Evolutionary conservation across 2,797 vertebrate species (phyloP).

Genomic region (Alcedo quadribrachys): DNA sequence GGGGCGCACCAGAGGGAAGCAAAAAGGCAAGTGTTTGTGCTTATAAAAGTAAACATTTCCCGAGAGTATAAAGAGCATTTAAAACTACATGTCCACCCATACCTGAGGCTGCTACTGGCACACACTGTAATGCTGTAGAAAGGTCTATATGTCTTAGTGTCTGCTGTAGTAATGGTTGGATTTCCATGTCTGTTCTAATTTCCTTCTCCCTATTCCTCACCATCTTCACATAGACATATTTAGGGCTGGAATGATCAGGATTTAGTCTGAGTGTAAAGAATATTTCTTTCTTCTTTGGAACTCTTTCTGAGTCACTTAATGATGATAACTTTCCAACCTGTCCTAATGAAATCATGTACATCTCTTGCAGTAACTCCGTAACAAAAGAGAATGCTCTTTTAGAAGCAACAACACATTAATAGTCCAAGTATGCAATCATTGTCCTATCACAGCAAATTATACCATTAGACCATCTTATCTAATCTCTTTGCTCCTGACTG

Average conservation of each 20-base stretch:
- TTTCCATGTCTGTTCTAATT: conserved; percentile 10
- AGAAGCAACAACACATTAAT: conserved; percentile 27
- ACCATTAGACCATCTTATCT: conserved; percentile 32
- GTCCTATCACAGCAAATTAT: conserved; percentile 43
- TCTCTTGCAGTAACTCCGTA: background rate
- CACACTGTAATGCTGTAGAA: background rate
- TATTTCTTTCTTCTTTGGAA: background rate
- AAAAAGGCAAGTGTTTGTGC: background rate
- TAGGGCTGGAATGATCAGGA: background rate
- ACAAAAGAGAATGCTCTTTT: conserved; percentile 2
- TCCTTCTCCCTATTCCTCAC: background rate
- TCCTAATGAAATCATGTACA: conserved; percentile 21
- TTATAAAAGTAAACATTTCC: background rate
- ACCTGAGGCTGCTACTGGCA: background rate
- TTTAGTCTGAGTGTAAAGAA: background rate
- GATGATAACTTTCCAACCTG: background rate
- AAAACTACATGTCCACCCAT: background rate
- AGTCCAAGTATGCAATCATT: conserved; percentile 25
- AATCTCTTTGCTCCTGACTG: conserved; percentile 29
- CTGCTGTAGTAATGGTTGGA: background rate
- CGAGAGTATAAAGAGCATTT: background rate
- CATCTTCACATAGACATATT: background rate
- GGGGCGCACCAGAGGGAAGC: background rate
- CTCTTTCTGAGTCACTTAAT: background rate
- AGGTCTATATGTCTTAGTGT: background rate